These are phyloP conservation scores for Myotis myotis DNA, from an alignment of 2,797 vertebrate genomes.

Conservation along the genomic window DNA sequence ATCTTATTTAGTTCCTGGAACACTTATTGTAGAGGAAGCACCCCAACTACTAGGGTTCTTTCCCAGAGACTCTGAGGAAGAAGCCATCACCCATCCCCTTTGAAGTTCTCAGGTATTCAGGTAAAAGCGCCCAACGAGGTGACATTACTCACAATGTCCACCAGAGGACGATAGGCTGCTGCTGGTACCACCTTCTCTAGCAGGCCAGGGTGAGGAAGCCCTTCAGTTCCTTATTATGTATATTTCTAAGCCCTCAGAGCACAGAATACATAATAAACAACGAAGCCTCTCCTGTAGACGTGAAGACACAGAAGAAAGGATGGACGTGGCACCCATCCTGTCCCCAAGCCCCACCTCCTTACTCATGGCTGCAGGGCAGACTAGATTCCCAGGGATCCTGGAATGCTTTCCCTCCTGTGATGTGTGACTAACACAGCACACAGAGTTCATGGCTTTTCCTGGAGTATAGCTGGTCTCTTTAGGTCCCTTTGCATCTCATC, in stretches of 20 bases:
- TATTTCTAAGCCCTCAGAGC: not conserved
- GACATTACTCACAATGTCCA: not conserved
- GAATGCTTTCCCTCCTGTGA: not conserved
- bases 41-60: not conserved
- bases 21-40: not conserved
- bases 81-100: not conserved
- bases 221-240: not conserved
- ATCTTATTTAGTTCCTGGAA: not conserved
- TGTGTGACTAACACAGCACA: not conserved
- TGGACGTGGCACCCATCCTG: not conserved
- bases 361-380: not conserved
- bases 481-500: not conserved
- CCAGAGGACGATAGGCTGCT: not conserved
- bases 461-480: not conserved
- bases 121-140: not conserved
- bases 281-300: not conserved
- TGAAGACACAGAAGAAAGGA: not conserved
- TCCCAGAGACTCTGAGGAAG: not conserved
- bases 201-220: not conserved
- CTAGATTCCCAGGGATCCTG: not conserved
- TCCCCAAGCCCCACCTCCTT: not conserved
- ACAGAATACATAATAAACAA: not conserved
- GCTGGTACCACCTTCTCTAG: not conserved
- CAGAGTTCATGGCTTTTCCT: not conserved
- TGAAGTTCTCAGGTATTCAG: not conserved